Percentiles rank a stretch among this genome's conserved stretches.
Conservation (phyloP, 2,797 vertebrate species). For the Nyctibius grandis region DNA sequence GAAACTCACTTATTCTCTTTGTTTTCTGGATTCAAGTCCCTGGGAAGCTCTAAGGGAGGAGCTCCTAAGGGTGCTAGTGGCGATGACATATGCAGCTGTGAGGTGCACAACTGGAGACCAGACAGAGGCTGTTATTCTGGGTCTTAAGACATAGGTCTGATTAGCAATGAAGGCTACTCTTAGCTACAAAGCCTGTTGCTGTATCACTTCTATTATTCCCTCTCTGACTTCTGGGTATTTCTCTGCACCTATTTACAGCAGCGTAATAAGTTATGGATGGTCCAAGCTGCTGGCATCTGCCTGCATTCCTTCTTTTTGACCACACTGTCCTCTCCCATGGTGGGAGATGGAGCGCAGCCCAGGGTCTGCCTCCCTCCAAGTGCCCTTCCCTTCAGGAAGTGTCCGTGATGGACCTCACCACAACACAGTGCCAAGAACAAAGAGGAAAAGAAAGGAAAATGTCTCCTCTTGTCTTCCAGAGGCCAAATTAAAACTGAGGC, state of each 20-base stretch:
- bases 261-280: accelerated
- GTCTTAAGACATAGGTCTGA: not conserved
- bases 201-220: not conserved
- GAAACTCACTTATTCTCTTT: not conserved
- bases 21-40: not conserved
- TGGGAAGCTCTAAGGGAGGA: not conserved
- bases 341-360: not conserved
- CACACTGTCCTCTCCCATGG: not conserved
- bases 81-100: not conserved
- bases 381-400: not conserved
- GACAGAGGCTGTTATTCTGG: not conserved
- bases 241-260: not conserved
- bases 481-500: not conserved
- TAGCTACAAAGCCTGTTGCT: not conserved
- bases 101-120: not conserved
- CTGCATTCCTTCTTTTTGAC: not conserved
- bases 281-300: not conserved
- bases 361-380: not conserved
- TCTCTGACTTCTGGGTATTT: not conserved
- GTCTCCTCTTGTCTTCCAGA: not conserved
- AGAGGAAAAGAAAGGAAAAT: not conserved
- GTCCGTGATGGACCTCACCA: not conserved
- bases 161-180: not conserved
- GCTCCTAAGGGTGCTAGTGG: not conserved
- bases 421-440: not conserved